A percentile compares a stretch with the other conserved stretches of the same genome.
Evolutionary conservation across 2,888 invertebrate genomes (phyloP).

Genomic region (Caenorhabditis afra): DNA sequence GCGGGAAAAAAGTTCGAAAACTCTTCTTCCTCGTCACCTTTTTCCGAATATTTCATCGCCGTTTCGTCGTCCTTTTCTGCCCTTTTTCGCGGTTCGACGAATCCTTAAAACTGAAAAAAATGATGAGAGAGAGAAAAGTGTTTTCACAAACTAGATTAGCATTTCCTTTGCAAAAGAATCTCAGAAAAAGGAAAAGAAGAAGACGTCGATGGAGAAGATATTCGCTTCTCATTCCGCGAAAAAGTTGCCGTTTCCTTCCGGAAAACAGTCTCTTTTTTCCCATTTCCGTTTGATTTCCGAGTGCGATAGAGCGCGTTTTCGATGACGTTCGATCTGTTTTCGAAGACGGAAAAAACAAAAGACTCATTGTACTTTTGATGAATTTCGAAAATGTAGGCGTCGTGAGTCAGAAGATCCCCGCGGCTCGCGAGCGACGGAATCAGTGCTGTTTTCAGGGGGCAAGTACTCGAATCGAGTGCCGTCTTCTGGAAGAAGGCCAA

Average conservation of each 20-base stretch:
- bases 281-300: too few relatives aligned
- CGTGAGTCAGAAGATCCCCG: too few relatives aligned
- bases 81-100: constrained; percentile 30
- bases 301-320: too few relatives aligned
- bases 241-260: too few relatives aligned
- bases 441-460: constrained; percentile 3
- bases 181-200: not conserved
- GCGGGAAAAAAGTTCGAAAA: not conserved
- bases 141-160: constrained; percentile 28
- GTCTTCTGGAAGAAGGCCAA: constrained; percentile 10
- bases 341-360: too few relatives aligned
- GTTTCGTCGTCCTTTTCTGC: constrained; percentile 4
- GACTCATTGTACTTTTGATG: too few relatives aligned
- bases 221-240: too few relatives aligned
- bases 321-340: too few relatives aligned
- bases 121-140: constrained; percentile 15
- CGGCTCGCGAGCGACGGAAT: not conserved
- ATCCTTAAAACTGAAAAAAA: constrained; percentile 15
- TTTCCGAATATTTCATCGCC: constrained; percentile 19
- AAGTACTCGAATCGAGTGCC: constrained; percentile 5
- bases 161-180: not conserved
- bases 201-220: too few relatives aligned
- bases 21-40: constrained; percentile 1
- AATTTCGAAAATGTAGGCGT: too few relatives aligned
- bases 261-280: too few relatives aligned